These are phyloP conservation scores for Puffinus mauretanicus DNA, from an alignment of 2,113 vertebrate genomes.

Conservation along the genomic window DNA sequence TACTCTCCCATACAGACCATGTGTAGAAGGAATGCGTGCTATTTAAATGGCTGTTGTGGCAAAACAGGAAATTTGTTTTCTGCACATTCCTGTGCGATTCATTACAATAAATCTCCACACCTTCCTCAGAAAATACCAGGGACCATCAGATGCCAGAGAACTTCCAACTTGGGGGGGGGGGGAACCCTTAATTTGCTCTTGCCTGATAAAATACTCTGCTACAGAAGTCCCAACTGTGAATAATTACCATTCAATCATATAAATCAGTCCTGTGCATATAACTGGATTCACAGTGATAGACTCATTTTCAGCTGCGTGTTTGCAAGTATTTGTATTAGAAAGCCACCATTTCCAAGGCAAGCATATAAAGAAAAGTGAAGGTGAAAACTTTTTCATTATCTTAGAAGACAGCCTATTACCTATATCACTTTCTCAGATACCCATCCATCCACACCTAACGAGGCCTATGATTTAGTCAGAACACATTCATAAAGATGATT, in stretches of 20 bases:
- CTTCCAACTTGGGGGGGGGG: neutral
- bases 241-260: neutral
- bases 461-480: constrained; percentile 52
- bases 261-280: neutral
- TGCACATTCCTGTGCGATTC: neutral
- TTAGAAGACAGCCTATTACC: constrained; percentile 31
- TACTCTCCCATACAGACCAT: neutral
- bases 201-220: neutral
- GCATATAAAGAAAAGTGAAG: constrained; percentile 1
- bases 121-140: neutral
- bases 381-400: constrained; percentile 38
- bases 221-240: neutral
- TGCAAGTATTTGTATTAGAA: neutral
- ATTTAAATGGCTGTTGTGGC: neutral
- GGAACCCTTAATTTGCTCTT: neutral
- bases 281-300: neutral
- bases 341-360: neutral
- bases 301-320: neutral
- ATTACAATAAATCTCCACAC: neutral
- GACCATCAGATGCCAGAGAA: neutral
- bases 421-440: constrained; percentile 16
- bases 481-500: constrained; percentile 68
- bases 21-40: neutral
- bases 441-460: constrained; percentile 63
- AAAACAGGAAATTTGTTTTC: neutral